Evolutionary conservation across 1,140 invertebrate species (phyloP).

Genomic region (Dendrolimus kikuchii): DNA sequence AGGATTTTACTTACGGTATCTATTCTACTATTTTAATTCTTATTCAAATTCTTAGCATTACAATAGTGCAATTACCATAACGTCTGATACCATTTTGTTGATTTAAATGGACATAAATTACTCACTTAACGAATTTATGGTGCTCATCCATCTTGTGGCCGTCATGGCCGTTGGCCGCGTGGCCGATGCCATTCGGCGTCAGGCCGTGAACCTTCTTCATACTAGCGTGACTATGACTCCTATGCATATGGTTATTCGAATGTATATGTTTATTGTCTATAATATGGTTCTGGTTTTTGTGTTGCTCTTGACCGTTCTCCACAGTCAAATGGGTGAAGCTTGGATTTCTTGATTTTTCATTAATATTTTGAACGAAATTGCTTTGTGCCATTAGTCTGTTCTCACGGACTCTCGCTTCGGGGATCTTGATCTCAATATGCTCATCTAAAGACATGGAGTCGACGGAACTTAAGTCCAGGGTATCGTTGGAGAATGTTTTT

Average conservation of each 20-base stretch:
- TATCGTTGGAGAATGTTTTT: constrained; percentile 68
- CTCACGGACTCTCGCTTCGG: constrained; percentile 60
- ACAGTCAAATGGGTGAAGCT: constrained; percentile 53
- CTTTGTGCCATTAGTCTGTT: constrained; percentile 64
- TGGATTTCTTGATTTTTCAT: constrained; percentile 48
- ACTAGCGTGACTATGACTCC: constrained; percentile 58
- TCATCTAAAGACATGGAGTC: constrained; percentile 70
- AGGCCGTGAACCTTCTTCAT: constrained; percentile 54
- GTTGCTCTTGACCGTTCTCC: constrained; percentile 39
- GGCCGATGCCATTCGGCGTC: constrained; percentile 47
- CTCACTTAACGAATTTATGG: constrained; percentile 53
- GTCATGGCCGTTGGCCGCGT: constrained; percentile 41
- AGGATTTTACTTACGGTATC: no score
- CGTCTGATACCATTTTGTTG: background rate
- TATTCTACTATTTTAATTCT: no score
- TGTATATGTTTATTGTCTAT: constrained; percentile 23
- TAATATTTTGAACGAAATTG: constrained; percentile 60
- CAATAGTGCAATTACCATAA: background rate
- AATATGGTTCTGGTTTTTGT: constrained; percentile 24
- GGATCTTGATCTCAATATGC: constrained; percentile 70
- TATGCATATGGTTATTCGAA: constrained; percentile 42
- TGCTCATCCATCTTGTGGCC: constrained; percentile 33
- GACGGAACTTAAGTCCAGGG: constrained; percentile 66
- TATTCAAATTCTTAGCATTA: background rate
- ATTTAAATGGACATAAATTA: constrained; percentile 3